Base-by-base conservation (phyloP, 2,888 invertebrate genomes). In the Ormyrus pomaceus region DNA sequence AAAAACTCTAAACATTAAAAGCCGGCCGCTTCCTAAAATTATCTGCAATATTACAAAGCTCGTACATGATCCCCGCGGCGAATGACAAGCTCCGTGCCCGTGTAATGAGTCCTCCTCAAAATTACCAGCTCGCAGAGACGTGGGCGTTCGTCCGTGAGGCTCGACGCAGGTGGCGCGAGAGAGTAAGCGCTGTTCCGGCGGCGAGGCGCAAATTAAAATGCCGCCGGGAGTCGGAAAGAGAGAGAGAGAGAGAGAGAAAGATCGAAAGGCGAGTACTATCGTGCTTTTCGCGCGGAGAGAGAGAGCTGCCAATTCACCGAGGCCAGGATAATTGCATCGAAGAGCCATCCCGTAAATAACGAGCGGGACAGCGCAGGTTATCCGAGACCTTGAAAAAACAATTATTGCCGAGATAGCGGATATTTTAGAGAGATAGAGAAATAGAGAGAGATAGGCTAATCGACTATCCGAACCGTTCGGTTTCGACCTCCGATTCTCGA, bases 341-440 rank as follows among this genome's bases (percentile, higher is more conserved):
- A 68, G 59, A 65, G 65, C 11, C 72, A 72, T 78, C 66, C 13
- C 66, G 66, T 61, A 65, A 78, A 72, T 72, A 72, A 72, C 58
- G 68, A 72, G 19, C 5, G 13, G 46, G 13, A 19, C 50, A 53
- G 50, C 8, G 46, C 68, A 34, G 34, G 34, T 34, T 62, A 56
- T 53, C 53, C 46, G 46, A 45, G 46, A 48, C 71, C 65, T 71
- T 77, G 68, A 65, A 68, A 62, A 76, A 71, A 61, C 72, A 53
- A 78, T 77, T 76, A 68, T 56, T 34, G 58, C 19, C 48, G 64
- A 19, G 34, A 34, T 55, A 55, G n/a, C 13, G 48, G 51, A 46
- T 72, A 72, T 65, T 74, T 74, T 58, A 19, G 48, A 5, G 9
- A 59, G 46, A 13, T 5, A 50, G 45, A 34, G 56, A 59, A 34